Evolutionary conservation across 2,113 vertebrate species (phyloP), one percentile per base, ranked within the genome.

Genomic region (Platysternon megacephalum): DNA sequence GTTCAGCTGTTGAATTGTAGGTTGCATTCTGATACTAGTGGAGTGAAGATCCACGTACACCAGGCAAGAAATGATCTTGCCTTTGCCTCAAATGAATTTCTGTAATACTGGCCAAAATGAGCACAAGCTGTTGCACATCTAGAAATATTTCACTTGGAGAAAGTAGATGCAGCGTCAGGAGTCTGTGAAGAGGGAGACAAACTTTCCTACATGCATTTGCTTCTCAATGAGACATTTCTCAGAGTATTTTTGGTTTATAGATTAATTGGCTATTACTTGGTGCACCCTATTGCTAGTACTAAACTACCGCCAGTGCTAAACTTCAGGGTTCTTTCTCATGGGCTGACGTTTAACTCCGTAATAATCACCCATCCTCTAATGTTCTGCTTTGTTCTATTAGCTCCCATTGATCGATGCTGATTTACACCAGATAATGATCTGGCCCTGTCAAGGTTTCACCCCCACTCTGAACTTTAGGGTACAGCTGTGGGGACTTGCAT

Each of bases 1-100:
- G 82, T 24, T 95, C 82, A 58, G 39, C 86, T 79, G 83, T 26
- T 81, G n/a, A 82, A 88, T 89, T 65, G 39, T 86, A 32, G 46
- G 83, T 88, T 96, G 88, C 68, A 93, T 90, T 95, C 79, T 53
- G 85, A 85, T 13, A 53, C 4, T 72, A 74, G n/a, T 93, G 42
- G 92, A 86, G 85, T 79, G 2, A 90, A 52, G 80, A 90, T 85
- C 44, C 72, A 8, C 29, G 5, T 84, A 89, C 74, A 93, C 74
- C 55, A 76, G 83, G 86, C 53, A 91, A 84, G 93, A 94, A 91
- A 84, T 79, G 51, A 24, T 46, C 90, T 90, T 88, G 88, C 28
- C 51, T 85, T 51, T 90, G 49, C 58, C 93, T 91, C n/a, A 90
- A 16, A 79, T 65, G 42, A 93, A 87, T 95, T 91, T 26, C 78